Conservation (phyloP, 2,797 vertebrate genomes). For the Pangasius mekongensis region DNA sequence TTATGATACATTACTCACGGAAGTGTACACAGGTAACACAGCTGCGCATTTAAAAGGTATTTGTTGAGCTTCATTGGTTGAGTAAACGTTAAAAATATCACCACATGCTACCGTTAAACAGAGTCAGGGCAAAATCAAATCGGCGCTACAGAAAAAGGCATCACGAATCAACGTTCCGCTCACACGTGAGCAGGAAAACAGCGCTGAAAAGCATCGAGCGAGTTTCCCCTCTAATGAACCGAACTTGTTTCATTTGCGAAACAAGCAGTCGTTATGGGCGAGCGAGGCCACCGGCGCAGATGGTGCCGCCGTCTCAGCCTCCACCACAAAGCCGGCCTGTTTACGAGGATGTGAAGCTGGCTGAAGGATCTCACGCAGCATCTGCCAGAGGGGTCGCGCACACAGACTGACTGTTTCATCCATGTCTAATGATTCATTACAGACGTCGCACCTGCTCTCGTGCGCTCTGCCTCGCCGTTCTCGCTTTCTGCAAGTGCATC, state of each 20-base stretch:
- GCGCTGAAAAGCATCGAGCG: background rate
- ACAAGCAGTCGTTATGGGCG: conserved; percentile 44
- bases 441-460: conserved; percentile 51
- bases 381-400: conserved; percentile 39
- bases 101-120: background rate
- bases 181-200: conserved; percentile 26
- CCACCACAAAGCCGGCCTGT: conserved; percentile 45
- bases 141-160: background rate
- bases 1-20: background rate
- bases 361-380: conserved; percentile 23
- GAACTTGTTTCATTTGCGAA: conserved; percentile 23
- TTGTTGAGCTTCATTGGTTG: background rate
- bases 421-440: conserved; percentile 58
- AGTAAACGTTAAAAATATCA: background rate
- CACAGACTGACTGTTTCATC: conserved; percentile 44
- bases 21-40: background rate
- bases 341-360: conserved; percentile 34
- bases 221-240: conserved; percentile 33
- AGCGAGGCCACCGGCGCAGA: conserved; percentile 28
- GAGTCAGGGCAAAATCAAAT: background rate
- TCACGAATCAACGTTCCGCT: conserved; percentile 13
- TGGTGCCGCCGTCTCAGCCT: conserved; percentile 2
- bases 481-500: background rate
- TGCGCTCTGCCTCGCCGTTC: conserved; percentile 47
- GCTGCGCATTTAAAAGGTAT: no score